A percentile compares a stretch with the other conserved stretches of the same genome.
These are phyloP conservation scores for Lamproptera curius DNA, from an alignment of 2,888 invertebrate genomes.

Conservation along the genomic window DNA sequence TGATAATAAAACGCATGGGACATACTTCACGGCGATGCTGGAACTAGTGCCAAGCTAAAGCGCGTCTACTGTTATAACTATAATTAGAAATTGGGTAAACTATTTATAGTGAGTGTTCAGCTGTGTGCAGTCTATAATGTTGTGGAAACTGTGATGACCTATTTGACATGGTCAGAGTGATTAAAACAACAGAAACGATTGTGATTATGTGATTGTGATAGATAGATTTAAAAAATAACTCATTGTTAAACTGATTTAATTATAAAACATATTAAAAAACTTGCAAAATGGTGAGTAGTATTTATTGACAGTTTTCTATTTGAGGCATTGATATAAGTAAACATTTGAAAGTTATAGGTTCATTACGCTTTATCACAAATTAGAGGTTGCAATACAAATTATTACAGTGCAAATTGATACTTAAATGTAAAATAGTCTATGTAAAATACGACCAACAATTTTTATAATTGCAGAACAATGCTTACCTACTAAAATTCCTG, in stretches of 20 bases:
- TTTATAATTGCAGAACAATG: no score
- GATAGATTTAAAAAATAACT: no score
- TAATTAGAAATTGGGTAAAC: conserved; percentile 65
- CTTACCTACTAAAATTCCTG: conserved; percentile 66
- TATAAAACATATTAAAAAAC: conserved; percentile 4
- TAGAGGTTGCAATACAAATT: no score
- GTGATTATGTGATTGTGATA: no score
- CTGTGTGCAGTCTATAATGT: conserved; percentile 29
- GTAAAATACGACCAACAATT: no score
- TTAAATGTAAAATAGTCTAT: no score
- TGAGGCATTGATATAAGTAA: no score
- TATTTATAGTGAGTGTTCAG: conserved; percentile 53
- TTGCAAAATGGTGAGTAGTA: conserved; percentile 12
- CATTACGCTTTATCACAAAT: no score
- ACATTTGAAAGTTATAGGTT: no score
- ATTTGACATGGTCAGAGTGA: conserved; percentile 23
- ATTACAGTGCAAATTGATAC: no score
- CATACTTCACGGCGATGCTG: conserved; percentile 40
- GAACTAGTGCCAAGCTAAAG: conserved; percentile 36
- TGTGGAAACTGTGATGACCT: conserved; percentile 28
- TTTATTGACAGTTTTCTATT: not conserved
- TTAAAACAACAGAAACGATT: not conserved
- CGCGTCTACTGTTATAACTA: conserved; percentile 45
- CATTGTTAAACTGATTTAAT: not conserved
- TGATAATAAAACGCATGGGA: conserved; percentile 55